Evolutionary conservation across 1,140 invertebrate species (phyloP).

Genomic region (Camponotus vicinus): DNA sequence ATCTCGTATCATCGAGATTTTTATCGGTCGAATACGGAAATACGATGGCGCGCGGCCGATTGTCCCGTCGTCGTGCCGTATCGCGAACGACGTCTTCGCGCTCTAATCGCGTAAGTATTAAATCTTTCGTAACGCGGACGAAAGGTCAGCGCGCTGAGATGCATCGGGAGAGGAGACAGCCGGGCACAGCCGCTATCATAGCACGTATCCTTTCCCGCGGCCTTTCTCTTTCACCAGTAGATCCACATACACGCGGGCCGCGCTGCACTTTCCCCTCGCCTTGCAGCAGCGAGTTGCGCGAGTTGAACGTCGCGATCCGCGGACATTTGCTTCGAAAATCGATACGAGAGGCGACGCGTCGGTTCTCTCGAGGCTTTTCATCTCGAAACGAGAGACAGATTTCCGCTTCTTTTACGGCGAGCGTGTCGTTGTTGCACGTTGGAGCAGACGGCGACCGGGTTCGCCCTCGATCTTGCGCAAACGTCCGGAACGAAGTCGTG

Average conservation of each 20-base stretch:
- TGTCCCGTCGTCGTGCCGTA: not conserved
- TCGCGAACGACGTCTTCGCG: conserved; percentile 16
- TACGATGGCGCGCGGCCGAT: not conserved
- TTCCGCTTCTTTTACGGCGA: not conserved
- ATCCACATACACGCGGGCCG: not conserved
- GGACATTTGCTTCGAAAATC: conserved; percentile 25
- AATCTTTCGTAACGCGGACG: conserved; percentile 67
- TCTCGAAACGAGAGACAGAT: not conserved
- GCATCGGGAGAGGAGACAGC: conserved; percentile 47
- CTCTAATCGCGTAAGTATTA: conserved; percentile 52
- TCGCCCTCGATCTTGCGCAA: conserved; percentile 40
- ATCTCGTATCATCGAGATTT: not conserved
- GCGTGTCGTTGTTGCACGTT: not conserved
- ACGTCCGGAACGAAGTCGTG: conserved; percentile 39
- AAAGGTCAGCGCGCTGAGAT: conserved; percentile 73
- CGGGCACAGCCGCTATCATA: conserved; percentile 43
- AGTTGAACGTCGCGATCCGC: conserved; percentile 22
- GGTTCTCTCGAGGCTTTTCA: not conserved
- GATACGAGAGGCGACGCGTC: not conserved
- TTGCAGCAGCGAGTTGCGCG: too few species aligned
- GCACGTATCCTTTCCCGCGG: conserved; percentile 71
- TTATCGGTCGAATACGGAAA: conserved; percentile 23
- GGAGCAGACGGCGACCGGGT: not conserved
- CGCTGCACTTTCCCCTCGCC: conserved; percentile 60
- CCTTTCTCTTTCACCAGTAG: conserved; percentile 70